These are phyloP conservation scores for Papilio demoleus DNA, from an alignment of 2,888 invertebrate species.

Conservation along the genomic window DNA sequence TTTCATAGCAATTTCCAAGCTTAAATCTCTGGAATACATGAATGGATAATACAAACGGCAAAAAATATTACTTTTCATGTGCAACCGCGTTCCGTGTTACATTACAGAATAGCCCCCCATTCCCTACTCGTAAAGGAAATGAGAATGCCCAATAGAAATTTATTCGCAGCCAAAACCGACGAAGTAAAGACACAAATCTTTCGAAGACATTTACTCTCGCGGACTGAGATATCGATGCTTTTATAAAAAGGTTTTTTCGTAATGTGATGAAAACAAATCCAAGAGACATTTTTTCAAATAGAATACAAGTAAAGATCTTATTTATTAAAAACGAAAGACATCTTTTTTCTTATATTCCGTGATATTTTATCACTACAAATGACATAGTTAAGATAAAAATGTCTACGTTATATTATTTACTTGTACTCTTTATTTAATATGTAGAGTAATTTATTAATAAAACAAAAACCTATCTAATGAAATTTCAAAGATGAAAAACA, in stretches of 20 bases:
- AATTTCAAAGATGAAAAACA: conserved; percentile 36
- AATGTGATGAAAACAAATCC: conserved; percentile 25
- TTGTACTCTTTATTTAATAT: neutral
- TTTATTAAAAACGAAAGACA: neutral
- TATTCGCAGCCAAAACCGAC: conserved; percentile 47
- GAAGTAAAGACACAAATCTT: conserved; percentile 52
- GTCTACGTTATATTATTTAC: neutral
- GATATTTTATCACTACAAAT: too few relatives aligned
- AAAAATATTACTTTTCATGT: conserved; percentile 41
- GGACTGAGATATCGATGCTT: conserved; percentile 34
- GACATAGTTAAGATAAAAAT: too few relatives aligned
- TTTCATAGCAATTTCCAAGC: conserved; percentile 38
- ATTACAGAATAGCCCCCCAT: conserved; percentile 43
- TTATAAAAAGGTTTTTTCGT: conserved; percentile 32
- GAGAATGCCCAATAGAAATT: conserved; percentile 55
- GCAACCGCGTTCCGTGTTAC: conserved; percentile 36
- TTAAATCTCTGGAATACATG: conserved; percentile 41
- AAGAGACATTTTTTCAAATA: conserved; percentile 1
- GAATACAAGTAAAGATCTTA: neutral
- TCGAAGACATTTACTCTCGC: conserved; percentile 40
- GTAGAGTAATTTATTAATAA: conserved; percentile 10
- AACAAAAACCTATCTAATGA: conserved; percentile 23
- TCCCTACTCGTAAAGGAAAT: conserved; percentile 49
- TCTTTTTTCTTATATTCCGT: neutral
- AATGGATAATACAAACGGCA: conserved; percentile 37